These are phyloP conservation scores for Dendroctonus ponderosae DNA, from an alignment of 1,140 invertebrate species.

Conservation along the genomic window DNA sequence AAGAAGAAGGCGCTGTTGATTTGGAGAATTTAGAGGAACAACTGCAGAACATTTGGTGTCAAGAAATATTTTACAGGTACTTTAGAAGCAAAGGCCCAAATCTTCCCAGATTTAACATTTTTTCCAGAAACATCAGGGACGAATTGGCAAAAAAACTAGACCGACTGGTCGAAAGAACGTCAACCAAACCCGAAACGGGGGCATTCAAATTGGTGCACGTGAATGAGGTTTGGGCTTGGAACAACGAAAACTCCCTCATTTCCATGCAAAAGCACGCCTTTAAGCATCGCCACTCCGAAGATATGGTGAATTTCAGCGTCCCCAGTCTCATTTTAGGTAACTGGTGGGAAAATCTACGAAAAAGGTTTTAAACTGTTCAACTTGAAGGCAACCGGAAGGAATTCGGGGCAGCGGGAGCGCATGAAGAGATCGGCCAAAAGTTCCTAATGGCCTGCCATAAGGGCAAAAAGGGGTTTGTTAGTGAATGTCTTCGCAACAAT, in stretches of 20 bases:
- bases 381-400: conserved; percentile 18
- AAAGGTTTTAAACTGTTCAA: not conserved
- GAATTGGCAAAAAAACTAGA: conserved; percentile 27
- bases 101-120: not conserved
- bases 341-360: not conserved
- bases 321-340: conserved; percentile 39
- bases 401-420: conserved; percentile 36
- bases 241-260: conserved; percentile 43
- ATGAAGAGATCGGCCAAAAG: conserved; percentile 40
- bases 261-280: conserved; percentile 45
- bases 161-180: conserved; percentile 10
- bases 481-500: conserved; percentile 48
- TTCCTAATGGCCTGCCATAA: conserved; percentile 41
- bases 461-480: conserved; percentile 47
- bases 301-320: conserved; percentile 39
- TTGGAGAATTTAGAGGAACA: conserved; percentile 24
- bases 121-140: conserved; percentile 12
- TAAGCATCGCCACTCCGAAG: conserved; percentile 41
- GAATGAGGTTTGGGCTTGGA: conserved; percentile 46
- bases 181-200: not conserved
- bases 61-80: conserved; percentile 27
- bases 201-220: conserved; percentile 33
- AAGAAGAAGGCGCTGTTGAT: conserved; percentile 18
- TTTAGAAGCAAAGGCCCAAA: not conserved
- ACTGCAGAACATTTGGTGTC: conserved; percentile 8